Conservation (phyloP, 2,113 vertebrate species). For the Platycercus adscitus region DNA sequence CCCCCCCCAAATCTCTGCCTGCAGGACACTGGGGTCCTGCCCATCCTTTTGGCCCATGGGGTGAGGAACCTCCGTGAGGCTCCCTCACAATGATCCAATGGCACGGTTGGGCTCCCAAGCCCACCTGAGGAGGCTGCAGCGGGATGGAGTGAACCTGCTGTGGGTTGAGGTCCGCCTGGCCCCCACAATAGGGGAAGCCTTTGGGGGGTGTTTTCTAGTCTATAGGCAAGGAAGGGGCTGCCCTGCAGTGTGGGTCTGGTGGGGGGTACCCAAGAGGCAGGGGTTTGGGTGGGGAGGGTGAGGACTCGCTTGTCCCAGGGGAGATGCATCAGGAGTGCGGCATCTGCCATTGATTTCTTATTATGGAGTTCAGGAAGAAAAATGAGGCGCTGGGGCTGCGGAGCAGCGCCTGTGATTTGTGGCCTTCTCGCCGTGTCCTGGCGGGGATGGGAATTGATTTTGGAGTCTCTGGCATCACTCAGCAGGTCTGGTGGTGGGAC, state of each 20-base stretch:
- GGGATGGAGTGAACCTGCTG: background rate
- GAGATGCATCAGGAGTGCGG: background rate
- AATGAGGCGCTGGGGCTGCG: constrained; percentile 49
- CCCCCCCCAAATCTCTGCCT: background rate
- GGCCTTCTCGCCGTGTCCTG: constrained; percentile 39
- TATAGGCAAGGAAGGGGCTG: background rate
- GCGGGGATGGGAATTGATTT: constrained; percentile 71
- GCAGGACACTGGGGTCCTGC: background rate
- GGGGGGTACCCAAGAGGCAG: too few species aligned
- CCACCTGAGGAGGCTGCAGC: background rate
- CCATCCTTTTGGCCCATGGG: background rate
- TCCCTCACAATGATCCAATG: background rate
- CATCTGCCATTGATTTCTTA: constrained; percentile 48
- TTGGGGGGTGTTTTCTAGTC: background rate
- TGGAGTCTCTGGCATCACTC: constrained; percentile 43
- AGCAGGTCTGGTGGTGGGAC: constrained; percentile 23
- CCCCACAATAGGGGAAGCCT: background rate
- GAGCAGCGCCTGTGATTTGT: constrained; percentile 60
- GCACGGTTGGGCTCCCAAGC: background rate
- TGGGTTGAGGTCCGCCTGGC: background rate
- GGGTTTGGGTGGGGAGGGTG: too few species aligned
- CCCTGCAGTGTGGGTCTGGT: background rate
- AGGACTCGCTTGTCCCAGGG: background rate
- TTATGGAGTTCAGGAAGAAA: constrained; percentile 53
- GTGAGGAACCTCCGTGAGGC: background rate